A percentile compares a stretch with the other conserved stretches of the same genome.
phyloP scores from a whole-genome alignment of 2,888 invertebrate species.

The Cheilosia vernalis region DNA sequence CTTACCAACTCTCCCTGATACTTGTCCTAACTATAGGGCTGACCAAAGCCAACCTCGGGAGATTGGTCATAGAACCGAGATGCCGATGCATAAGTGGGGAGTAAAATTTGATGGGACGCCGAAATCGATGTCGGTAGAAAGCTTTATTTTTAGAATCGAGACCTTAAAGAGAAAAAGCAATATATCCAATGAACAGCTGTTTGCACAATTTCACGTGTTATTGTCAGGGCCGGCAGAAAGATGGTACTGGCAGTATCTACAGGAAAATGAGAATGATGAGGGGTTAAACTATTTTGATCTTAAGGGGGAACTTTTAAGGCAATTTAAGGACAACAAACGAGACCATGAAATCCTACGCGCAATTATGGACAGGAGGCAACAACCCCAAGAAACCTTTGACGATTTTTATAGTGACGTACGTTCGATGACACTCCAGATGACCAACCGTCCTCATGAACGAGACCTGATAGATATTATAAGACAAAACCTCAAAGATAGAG shows the following conservation, averaged over 20 bases:
- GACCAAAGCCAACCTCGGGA: background rate
- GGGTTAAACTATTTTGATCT: background rate
- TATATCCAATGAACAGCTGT: background rate
- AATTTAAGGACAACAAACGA: background rate
- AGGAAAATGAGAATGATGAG: background rate
- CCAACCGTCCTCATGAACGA: background rate
- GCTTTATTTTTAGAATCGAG: conserved; percentile 11
- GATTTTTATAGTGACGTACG: background rate
- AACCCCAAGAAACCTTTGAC: background rate
- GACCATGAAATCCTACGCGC: background rate
- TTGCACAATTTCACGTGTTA: conserved; percentile 3
- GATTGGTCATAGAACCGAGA: background rate
- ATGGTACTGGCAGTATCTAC: conserved; percentile 4
- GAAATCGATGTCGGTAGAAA: conserved; percentile 2
- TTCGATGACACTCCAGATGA: background rate
- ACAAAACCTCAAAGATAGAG: background rate
- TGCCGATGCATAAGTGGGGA: conserved; percentile 15
- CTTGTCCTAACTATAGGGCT: too few species aligned
- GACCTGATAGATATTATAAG: background rate
- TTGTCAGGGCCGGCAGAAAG: background rate
- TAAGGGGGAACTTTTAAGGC: background rate
- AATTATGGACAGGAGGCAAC: background rate
- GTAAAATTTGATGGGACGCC: conserved; percentile 7
- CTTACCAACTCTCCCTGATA: too few species aligned
- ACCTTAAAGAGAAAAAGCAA: conserved; percentile 2